A percentile compares a stretch with the other conserved stretches of the same genome.
These are phyloP conservation scores for Drosophila tripunctata DNA, from an alignment of 2,888 invertebrate species.

Conservation along the genomic window DNA sequence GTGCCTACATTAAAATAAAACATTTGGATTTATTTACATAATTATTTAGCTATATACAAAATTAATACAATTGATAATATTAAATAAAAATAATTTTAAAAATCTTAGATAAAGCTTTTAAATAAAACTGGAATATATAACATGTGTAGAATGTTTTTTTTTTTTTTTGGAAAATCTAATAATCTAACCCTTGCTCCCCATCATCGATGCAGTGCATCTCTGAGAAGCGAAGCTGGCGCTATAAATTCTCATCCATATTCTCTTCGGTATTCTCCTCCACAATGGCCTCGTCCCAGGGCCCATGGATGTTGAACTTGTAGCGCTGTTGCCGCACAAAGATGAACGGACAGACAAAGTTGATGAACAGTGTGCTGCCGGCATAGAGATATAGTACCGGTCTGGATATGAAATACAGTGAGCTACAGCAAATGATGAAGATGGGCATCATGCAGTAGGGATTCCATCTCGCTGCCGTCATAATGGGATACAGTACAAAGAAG, in stretches of 20 bases:
- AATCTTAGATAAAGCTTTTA: not conserved
- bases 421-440: slow-evolving; percentile 85
- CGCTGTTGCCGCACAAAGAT: slow-evolving; percentile 91
- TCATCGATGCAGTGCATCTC: slow-evolving; percentile 61
- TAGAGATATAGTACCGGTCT: slow-evolving; percentile 87
- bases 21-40: slow-evolving; percentile 38
- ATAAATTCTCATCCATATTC: slow-evolving; percentile 77
- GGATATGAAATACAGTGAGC: slow-evolving; percentile 86
- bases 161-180: no score
- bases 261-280: slow-evolving; percentile 86
- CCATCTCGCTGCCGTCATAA: slow-evolving; percentile 88
- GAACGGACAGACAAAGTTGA: slow-evolving; percentile 90
- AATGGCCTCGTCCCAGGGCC: slow-evolving; percentile 98
- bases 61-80: no score
- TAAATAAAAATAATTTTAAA: no score
- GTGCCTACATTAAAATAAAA: slow-evolving; percentile 8
- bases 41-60: slow-evolving; percentile 17
- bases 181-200: slow-evolving; percentile 47
- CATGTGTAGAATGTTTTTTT: not conserved
- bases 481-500: slow-evolving; percentile 95
- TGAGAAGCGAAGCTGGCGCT: slow-evolving; percentile 74
- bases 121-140: not conserved
- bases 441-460: slow-evolving; percentile 86
- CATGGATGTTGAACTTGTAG: slow-evolving; percentile 96
- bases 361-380: slow-evolving; percentile 86